phyloP scores from a whole-genome alignment of 2,113 vertebrate species.

The Donacobius atricapilla region DNA sequence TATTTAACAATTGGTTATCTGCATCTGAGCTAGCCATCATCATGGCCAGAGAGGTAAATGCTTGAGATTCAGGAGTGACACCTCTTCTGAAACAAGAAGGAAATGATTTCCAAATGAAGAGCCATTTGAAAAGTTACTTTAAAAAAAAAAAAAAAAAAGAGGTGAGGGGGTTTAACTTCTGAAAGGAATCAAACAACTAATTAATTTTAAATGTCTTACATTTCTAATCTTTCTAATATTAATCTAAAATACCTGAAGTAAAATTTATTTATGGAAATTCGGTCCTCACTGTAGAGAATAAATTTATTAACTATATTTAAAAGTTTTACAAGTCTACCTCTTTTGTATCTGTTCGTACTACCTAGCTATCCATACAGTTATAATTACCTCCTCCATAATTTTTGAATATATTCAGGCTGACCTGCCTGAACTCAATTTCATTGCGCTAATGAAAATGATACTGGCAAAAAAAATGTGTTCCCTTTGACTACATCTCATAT shows the following conservation, averaged over 20 bases:
- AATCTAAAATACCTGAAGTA: neutral
- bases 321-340: neutral
- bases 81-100: neutral
- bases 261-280: neutral
- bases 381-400: neutral
- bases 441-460: neutral
- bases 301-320: neutral
- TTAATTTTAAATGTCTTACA: neutral
- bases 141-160: neutral
- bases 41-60: neutral
- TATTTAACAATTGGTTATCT: neutral
- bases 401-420: neutral
- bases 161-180: accelerated
- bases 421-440: neutral
- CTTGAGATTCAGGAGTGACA: neutral
- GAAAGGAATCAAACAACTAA: neutral
- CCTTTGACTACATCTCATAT: neutral
- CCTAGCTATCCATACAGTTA: neutral
- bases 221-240: neutral
- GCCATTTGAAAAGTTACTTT: neutral
- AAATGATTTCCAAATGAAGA: too few species aligned
- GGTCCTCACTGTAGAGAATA: neutral
- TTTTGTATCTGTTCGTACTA: neutral
- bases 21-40: neutral
- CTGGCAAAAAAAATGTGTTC: neutral